Evolutionary conservation across 1,140 invertebrate genomes (phyloP), one percentile per base, ranked within the genome.

Genomic region (Anoplolepis gracilipes): DNA sequence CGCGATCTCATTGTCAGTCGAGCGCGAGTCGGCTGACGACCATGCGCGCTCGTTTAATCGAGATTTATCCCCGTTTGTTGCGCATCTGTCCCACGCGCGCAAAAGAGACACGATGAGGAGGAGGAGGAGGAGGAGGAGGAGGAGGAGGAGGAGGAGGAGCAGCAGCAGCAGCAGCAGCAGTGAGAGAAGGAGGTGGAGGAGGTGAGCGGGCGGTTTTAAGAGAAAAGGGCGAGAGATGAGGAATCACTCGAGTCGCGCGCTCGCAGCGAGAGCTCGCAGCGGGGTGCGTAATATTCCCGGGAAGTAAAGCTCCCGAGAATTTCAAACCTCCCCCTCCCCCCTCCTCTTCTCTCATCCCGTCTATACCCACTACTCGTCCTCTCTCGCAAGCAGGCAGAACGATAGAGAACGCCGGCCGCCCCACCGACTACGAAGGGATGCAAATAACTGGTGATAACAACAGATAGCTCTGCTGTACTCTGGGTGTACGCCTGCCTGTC

Each of bases 381-480:
- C 67, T 85, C 85, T 76, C 88, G 57, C 88, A 49, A n/a, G 79
- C 85, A 70, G 78, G 85, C 88, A 88, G 87, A 78, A 70, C 70
- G 61, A 13, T 67, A 49, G 76, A 79, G 77, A 79, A 64, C 42
- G 62, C 25, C 75, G 59, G 67, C 88, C 84, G 79, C 78, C 90
- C 86, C 88, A 69, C 85, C 90, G 82, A 89, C 90, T 82, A 85
- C 91, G 92, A 93, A 93, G 92, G 93, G 93, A 93, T 93, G 93
- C 93, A 93, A 94, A 94, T 94, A 94, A 94, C 93, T 93, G 93
- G 93, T 93, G 93, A 93, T 94, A 94, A 94, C 93, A 94, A 93
- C 93, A 93, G 93, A 94, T 93, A 93, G 93, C 93, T 93, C 85
- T 79, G 89, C 84, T 53, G 30, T 78, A 67, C 79, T n/a, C n/a